Evolutionary conservation across 1,140 invertebrate genomes (phyloP), one percentile per base, ranked within the genome.

Genomic region (Amyelois transitella): DNA sequence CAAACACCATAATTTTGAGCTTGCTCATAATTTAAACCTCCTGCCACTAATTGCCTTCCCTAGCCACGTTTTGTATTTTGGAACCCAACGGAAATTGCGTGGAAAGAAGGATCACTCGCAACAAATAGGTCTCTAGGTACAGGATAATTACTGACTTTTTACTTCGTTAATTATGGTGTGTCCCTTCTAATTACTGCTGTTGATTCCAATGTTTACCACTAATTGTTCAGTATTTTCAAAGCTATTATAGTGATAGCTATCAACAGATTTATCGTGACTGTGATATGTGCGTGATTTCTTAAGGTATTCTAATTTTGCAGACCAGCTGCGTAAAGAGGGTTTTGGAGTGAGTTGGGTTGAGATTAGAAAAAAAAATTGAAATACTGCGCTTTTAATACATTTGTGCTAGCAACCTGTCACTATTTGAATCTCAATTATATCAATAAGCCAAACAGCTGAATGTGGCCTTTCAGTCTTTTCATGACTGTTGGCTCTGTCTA

Each of bases 11-110:
- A 69, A 58, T 66, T 68, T 63, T 62, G 61, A 65, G 53, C 63
- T 58, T 64, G 55, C 57, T 57, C 65, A 77, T 76, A 75, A 70
- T 70, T 76, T 67, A 70, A 57, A 66, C 63, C 70, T 70, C 52
- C 53, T 72, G 72, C 69, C 75, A 77, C 82, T 86, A 82, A 86
- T 82, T 86, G 74, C 79, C 69, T 64, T 55, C 66, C 61, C 75
- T 75, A 58, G 64, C 63, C 66, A 66, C 62, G 69, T 73, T 75
- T 68, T 69, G 59, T 68, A 75, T 80, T 75, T 71, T 61, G 51
- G 59, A 47, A 60, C 72, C 60, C 52, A 67, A 66, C 71, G 79
- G 75, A 82, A 85, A 86, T 86, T 84, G 72, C 72, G 67, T 73
- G 81, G 83, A 82, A 82, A 71, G 78, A 80, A 62, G 71, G 69